phyloP scores from a whole-genome alignment of 2,797 vertebrate genomes.

The Garrulus glandarius region DNA sequence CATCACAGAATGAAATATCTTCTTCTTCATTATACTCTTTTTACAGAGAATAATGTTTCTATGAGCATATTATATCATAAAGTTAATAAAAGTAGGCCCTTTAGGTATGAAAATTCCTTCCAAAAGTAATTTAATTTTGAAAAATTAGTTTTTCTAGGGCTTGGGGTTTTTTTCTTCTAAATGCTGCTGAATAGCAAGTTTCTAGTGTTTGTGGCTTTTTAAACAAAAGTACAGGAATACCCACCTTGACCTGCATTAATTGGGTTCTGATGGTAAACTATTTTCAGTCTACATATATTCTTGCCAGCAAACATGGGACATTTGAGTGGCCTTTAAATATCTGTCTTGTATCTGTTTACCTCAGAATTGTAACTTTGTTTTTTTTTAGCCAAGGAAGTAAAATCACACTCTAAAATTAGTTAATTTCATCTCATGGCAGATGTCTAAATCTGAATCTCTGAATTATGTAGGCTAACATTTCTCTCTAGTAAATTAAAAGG shows the following conservation, averaged over 20 bases:
- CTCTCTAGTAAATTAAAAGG: not conserved
- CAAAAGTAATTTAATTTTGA: not conserved
- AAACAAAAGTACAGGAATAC: not conserved
- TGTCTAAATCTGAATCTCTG: not conserved
- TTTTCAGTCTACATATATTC: not conserved
- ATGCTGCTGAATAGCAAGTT: not conserved
- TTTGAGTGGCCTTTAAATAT: not conserved
- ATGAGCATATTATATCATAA: not conserved
- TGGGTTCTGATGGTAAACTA: not conserved
- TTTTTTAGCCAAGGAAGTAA: not conserved
- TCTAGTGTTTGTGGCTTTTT: not conserved
- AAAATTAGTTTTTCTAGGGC: not conserved
- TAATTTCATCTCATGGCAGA: not conserved
- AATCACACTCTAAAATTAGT: not conserved
- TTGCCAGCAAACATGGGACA: not conserved
- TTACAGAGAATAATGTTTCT: not conserved
- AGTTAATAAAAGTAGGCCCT: not conserved
- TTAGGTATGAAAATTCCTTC: not conserved
- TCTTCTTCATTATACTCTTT: not conserved
- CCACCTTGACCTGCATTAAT: not conserved
- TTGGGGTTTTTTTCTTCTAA: not conserved
- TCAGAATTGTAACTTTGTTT: not conserved
- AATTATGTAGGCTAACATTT: not conserved
- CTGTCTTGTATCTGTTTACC: not conserved
- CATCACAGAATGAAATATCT: not conserved